Percentiles rank a stretch among this genome's conserved stretches.
These are phyloP conservation scores for Hippocampus comes DNA, from an alignment of 2,113 vertebrate genomes.

Conservation along the genomic window DNA sequence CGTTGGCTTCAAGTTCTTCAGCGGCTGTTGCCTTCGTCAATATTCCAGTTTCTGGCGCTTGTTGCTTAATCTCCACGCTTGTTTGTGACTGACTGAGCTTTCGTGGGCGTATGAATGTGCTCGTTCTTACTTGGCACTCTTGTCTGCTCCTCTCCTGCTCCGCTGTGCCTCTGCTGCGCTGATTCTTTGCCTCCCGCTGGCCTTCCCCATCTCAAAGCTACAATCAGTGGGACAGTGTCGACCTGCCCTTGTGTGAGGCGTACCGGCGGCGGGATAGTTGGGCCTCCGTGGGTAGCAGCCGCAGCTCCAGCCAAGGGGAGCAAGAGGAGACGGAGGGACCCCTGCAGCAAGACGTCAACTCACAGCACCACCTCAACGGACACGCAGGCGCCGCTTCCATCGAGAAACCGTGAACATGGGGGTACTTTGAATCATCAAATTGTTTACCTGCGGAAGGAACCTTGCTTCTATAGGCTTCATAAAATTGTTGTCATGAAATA, in stretches of 20 bases:
- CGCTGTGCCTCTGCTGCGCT: slow-evolving; percentile 43
- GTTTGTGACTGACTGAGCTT: slow-evolving; percentile 19
- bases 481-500: not conserved
- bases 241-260: slow-evolving; percentile 90
- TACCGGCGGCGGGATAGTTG: slow-evolving; percentile 82
- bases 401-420: slow-evolving; percentile 45
- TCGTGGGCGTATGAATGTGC: slow-evolving; percentile 40
- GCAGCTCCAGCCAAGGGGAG: slow-evolving; percentile 64
- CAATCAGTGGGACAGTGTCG: slow-evolving; percentile 88
- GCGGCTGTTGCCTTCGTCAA: not conserved
- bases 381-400: slow-evolving; percentile 67
- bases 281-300: slow-evolving; percentile 73
- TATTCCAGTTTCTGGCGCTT: slow-evolving; percentile 29
- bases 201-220: slow-evolving; percentile 84
- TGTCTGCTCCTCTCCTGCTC: slow-evolving; percentile 55
- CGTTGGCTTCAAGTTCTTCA: not conserved
- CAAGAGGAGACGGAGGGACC: slow-evolving; percentile 58
- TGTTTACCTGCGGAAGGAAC: not conserved
- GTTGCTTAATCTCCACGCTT: slow-evolving; percentile 39
- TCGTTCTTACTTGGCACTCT: slow-evolving; percentile 65
- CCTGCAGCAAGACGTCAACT: slow-evolving; percentile 65
- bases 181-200: slow-evolving; percentile 64
- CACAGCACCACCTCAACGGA: slow-evolving; percentile 79
- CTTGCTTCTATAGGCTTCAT: not conserved
- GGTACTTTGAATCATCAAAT: not conserved